Conservation (phyloP, 2,888 invertebrate species). For the Cataglyphis cursor region DNA sequence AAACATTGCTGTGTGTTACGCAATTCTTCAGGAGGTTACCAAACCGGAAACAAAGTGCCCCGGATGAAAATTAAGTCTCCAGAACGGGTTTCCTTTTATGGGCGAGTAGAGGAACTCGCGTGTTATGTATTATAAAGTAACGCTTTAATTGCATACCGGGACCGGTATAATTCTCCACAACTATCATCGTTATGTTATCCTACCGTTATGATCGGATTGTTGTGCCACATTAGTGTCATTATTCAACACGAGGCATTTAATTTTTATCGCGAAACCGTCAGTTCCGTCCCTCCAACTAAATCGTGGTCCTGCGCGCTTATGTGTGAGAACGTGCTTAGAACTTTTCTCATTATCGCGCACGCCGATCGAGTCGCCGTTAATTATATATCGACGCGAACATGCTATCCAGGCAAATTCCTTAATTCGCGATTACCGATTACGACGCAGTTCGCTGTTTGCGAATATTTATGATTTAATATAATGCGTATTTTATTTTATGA, state of each 20-base stretch:
- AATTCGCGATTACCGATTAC: not conserved
- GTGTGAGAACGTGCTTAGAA: not conserved
- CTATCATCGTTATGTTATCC: conserved; percentile 27
- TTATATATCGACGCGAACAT: conserved; percentile 4
- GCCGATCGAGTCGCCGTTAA: conserved; percentile 13
- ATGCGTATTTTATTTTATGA: not conserved
- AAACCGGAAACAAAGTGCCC: conserved; percentile 65
- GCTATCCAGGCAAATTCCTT: not conserved
- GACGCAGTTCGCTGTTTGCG: not conserved
- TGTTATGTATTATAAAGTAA: conserved; percentile 42
- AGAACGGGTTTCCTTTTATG: conserved; percentile 64
- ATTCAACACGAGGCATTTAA: not conserved
- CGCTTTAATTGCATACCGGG: conserved; percentile 62
- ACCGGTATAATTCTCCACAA: conserved; percentile 45
- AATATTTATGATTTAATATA: not conserved
- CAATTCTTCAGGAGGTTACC: conserved; percentile 54
- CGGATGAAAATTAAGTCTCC: conserved; percentile 64
- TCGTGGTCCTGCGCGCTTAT: not conserved
- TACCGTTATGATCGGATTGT: conserved; percentile 45
- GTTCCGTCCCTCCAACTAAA: not conserved
- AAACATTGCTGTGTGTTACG: conserved; percentile 16
- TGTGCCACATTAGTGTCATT: conserved; percentile 3
- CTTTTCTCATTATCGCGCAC: conserved; percentile 25
- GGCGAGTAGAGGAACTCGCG: conserved; percentile 52
- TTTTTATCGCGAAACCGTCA: not conserved